A percentile compares a stretch with the other conserved stretches of the same genome.
Conservation (phyloP, 2,797 vertebrate species). For the Parauchenoglanis ngamensis region DNA sequence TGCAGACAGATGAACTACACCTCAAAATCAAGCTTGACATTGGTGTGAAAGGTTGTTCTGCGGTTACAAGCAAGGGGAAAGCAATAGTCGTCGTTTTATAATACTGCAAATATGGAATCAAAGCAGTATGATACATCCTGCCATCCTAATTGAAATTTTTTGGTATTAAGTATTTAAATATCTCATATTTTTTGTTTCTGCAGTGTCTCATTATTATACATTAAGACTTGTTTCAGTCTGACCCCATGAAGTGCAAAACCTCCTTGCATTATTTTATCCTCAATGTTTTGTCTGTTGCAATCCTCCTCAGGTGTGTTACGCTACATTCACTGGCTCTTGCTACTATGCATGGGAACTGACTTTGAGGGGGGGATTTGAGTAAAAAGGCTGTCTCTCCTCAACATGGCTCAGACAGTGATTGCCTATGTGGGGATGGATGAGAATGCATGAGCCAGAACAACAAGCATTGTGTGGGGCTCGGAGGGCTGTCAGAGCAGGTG, state of each 20-base stretch:
- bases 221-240: background rate
- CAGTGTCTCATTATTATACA: background rate
- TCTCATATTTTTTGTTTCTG: background rate
- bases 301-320: constrained; percentile 36
- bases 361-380: constrained; percentile 34
- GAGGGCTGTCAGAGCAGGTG: constrained; percentile 67
- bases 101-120: background rate
- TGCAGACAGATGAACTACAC: constrained; percentile 31
- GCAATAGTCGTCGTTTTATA: background rate
- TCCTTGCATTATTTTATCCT: constrained; percentile 7
- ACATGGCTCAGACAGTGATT: constrained; percentile 51
- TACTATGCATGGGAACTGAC: constrained; percentile 40
- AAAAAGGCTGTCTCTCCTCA: constrained; percentile 52
- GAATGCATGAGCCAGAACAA: constrained; percentile 62
- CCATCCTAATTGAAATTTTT: background rate
- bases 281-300: background rate
- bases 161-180: background rate
- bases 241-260: background rate
- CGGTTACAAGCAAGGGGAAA: constrained; percentile 8
- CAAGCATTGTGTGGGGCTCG: constrained; percentile 68
- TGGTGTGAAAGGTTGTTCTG: constrained; percentile 34
- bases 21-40: constrained; percentile 28
- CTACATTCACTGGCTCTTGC: constrained; percentile 24
- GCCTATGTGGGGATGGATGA: constrained; percentile 58
- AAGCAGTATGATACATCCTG: background rate